Evolutionary conservation across 2,888 invertebrate species (phyloP).

Genomic region (Lithophane semibrunnea): DNA sequence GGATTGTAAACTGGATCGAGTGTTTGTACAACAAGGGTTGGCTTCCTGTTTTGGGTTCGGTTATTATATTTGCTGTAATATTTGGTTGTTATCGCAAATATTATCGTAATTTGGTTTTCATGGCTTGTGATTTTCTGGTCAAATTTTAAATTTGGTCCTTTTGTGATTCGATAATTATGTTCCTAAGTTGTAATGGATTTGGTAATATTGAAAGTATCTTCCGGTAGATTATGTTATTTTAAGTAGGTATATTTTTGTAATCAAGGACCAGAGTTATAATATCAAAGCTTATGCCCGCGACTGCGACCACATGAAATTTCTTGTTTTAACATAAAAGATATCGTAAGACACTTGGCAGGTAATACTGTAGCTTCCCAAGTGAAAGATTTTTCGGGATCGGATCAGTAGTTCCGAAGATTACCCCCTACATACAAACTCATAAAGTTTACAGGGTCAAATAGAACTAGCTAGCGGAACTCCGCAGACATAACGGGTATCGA

Average conservation of each 20-base stretch:
- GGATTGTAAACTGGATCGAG: constrained; percentile 73
- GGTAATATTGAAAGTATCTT: background rate
- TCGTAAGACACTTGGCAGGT: too few relatives aligned
- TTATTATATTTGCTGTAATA: constrained; percentile 69
- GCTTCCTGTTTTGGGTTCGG: constrained; percentile 80
- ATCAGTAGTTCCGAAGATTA: background rate
- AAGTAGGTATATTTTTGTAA: background rate
- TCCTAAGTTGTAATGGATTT: constrained; percentile 9
- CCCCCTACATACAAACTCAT: too few relatives aligned
- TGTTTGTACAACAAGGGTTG: constrained; percentile 76
- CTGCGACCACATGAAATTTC: too few relatives aligned
- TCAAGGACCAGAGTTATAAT: background rate
- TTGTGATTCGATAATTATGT: constrained; percentile 6
- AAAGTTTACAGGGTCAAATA: too few relatives aligned
- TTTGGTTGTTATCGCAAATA: constrained; percentile 62
- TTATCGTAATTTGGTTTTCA: constrained; percentile 34
- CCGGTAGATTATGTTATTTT: background rate
- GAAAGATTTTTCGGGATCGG: background rate
- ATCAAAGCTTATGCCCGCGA: too few relatives aligned
- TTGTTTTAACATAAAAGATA: too few relatives aligned
- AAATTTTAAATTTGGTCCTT: constrained; percentile 31
- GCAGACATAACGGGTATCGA: too few relatives aligned
- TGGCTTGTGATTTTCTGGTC: constrained; percentile 39
- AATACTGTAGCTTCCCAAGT: background rate
- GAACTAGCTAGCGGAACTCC: too few relatives aligned